Evolutionary conservation across 2,113 vertebrate species (phyloP), one percentile per base, ranked within the genome.

Genomic region (Hippocampus guttulatus): DNA sequence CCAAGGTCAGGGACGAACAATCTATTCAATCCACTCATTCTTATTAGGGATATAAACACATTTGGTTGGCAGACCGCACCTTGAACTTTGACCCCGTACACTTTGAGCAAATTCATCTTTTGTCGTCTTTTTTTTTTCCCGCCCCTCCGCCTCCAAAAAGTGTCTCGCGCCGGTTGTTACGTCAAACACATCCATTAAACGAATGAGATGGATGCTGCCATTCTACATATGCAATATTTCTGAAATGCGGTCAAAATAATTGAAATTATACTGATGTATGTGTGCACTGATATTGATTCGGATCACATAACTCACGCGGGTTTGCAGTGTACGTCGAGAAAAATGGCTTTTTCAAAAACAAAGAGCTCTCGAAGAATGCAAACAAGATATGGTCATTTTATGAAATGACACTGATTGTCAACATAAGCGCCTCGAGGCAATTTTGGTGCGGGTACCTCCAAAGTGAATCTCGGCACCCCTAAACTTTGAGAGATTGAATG

Each of bases 1-100:
- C 88, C 88, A 89, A 95, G 92, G 94, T 95, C 94, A 93, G 88
- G 88, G 90, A 92, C 92, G 70, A 89, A 87, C 92, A 92, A 94
- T 93, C 92, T 92, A 90, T 92, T 89, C 88, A 88, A 90, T 89
- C 92, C 91, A 94, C 93, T 94, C 93, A 90, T 94, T 81, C 88
- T 95, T 95, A 96, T 96, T 95, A 95, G 91, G 92, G 92, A 93
- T 92, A 95, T 94, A 95, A 96, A 97, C 95, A 95, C 95, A 95
- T 94, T 94, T 83, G 93, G 91, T 92, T 93, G 88, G 86, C 75
- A 80, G 75, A 88, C 84, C 94, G 93, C 94, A 94, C 96, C 94
- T 90, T 92, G 94, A 95, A 94, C 95, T 92, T 89, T 95, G 92
- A 95, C 93, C 95, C 92, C 90, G 93, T 92, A 91, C 91, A 93